Evolutionary conservation across 2,888 invertebrate genomes (phyloP).

Genomic region (Timandra comae): DNA sequence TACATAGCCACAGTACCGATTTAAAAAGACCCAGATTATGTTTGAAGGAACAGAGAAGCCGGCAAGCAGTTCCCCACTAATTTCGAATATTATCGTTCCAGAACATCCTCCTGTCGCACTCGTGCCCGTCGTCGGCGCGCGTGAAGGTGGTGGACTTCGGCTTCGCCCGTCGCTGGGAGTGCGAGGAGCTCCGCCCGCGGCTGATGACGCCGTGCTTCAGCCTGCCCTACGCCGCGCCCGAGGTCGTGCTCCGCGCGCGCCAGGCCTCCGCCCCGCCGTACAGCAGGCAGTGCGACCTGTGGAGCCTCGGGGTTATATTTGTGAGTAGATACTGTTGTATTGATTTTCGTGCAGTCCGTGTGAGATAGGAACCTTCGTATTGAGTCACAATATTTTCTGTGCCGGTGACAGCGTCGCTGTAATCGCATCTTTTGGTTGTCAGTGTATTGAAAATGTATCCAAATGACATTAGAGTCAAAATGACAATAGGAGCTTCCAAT

Average conservation of each 20-base stretch:
- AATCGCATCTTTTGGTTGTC: too few relatives aligned
- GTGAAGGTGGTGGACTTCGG: constrained; percentile 98
- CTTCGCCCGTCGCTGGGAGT: constrained; percentile 83
- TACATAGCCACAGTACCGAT: too few relatives aligned
- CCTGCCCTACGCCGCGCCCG: constrained; percentile 95
- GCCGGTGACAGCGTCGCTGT: too few relatives aligned
- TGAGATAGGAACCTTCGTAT: too few relatives aligned
- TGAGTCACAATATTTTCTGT: too few relatives aligned
- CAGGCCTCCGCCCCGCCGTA: constrained; percentile 78
- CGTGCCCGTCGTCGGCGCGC: constrained; percentile 39
- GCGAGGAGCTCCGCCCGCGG: constrained; percentile 38
- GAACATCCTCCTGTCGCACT: constrained; percentile 64
- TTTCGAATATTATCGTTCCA: constrained; percentile 34
- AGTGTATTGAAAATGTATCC: too few relatives aligned
- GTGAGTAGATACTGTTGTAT: constrained; percentile 71
- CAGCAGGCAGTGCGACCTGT: constrained; percentile 95
- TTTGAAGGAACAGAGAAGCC: too few relatives aligned
- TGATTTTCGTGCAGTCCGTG: too few relatives aligned
- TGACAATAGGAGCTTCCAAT: too few relatives aligned
- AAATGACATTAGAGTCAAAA: too few relatives aligned
- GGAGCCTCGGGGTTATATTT: constrained; percentile 96
- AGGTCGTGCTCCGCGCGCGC: constrained; percentile 81
- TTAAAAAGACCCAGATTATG: too few relatives aligned
- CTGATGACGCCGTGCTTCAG: constrained; percentile 93
- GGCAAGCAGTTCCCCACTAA: too few relatives aligned